Percentiles rank a stretch among this genome's conserved stretches.
phyloP scores from a whole-genome alignment of 2,113 vertebrate genomes.

The Alouatta palliata region DNA sequence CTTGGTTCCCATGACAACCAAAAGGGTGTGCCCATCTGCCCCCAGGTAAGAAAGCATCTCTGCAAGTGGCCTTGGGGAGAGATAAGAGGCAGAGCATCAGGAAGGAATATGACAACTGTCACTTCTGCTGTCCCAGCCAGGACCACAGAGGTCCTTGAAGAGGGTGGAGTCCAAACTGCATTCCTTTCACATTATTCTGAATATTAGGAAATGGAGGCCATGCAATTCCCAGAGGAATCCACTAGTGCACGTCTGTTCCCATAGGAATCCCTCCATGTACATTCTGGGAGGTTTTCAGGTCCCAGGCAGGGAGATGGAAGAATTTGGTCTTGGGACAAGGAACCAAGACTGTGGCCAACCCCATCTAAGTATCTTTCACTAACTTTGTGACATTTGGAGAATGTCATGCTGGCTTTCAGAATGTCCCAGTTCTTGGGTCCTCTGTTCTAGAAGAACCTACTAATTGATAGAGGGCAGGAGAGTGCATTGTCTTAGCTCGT shows the following conservation, averaged over 20 bases:
- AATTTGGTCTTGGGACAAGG: not conserved
- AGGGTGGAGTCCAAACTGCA: not conserved
- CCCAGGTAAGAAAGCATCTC: not conserved
- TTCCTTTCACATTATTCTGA: not conserved
- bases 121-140: not conserved
- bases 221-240: not conserved
- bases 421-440: not conserved
- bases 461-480: not conserved
- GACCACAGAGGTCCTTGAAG: not conserved
- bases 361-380: not conserved
- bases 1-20: conserved; percentile 29
- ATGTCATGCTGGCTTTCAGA: not conserved
- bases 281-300: not conserved
- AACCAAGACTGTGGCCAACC: not conserved
- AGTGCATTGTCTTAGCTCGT: not conserved
- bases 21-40: not conserved
- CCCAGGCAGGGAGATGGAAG: no score
- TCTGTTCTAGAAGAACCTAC: not conserved
- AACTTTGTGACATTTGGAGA: not conserved
- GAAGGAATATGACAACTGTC: no score
- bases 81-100: rapidly evolving
- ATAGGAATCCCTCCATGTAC: not conserved
- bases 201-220: not conserved
- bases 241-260: not conserved
- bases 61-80: not conserved